phyloP scores from a whole-genome alignment of 2,797 vertebrate species.

The Sebastiscus tertius region DNA sequence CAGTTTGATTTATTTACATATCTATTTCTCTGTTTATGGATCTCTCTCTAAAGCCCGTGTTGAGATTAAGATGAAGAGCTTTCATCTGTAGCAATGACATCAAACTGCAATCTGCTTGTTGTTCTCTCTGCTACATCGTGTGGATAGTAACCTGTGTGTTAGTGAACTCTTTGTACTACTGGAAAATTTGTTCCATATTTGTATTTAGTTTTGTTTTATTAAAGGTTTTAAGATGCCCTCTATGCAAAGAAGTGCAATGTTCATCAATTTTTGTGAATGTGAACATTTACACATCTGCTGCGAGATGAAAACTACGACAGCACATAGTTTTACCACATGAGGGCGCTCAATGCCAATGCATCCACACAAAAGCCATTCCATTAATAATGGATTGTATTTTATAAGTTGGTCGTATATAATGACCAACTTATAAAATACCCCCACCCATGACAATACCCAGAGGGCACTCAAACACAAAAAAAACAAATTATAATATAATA shows the following conservation, averaged over 20 bases:
- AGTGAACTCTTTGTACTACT: constrained; percentile 65
- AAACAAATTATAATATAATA: no score
- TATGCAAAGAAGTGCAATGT: constrained; percentile 46
- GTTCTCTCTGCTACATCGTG: constrained; percentile 58
- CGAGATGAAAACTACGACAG: neutral
- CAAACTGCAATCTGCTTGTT: constrained; percentile 37
- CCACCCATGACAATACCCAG: no score
- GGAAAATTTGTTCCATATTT: constrained; percentile 63
- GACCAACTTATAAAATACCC: no score
- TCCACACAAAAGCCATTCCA: neutral
- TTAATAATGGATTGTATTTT: no score
- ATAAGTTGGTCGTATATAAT: neutral
- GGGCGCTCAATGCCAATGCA: constrained; percentile 25
- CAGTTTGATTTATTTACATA: constrained; percentile 36
- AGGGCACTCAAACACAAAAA: no score
- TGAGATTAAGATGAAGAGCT: constrained; percentile 62
- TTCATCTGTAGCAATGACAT: constrained; percentile 59
- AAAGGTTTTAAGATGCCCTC: constrained; percentile 63
- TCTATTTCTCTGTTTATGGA: constrained; percentile 28
- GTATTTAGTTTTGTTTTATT: constrained; percentile 67
- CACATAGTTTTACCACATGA: constrained; percentile 39
- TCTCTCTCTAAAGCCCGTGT: constrained; percentile 26
- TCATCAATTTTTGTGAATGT: constrained; percentile 20
- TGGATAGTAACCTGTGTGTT: constrained; percentile 58
- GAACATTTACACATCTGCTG: neutral